These are phyloP conservation scores for Sandelia bainsii DNA, from an alignment of 2,797 vertebrate species.

Conservation along the genomic window DNA sequence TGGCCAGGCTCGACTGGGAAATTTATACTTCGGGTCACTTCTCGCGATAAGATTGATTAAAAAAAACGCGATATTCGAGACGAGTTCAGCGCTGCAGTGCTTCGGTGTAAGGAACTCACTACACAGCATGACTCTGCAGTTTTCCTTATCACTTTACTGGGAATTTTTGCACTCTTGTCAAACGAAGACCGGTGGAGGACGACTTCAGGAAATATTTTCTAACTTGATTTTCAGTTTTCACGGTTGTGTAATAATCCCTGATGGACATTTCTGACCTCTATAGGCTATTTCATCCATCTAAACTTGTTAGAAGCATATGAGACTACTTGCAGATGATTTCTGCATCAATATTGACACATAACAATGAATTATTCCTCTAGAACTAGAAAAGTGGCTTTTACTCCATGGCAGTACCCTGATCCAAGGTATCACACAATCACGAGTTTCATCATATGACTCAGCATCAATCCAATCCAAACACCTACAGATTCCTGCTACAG, in stretches of 20 bases:
- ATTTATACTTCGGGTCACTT: slow-evolving; percentile 66
- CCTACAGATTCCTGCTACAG: background rate
- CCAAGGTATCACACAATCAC: slow-evolving; percentile 29
- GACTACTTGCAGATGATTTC: background rate
- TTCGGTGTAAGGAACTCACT: background rate
- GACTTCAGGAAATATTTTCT: background rate
- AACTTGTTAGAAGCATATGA: background rate
- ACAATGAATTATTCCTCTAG: background rate
- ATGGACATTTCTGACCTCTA: background rate
- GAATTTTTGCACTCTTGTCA: slow-evolving; percentile 3
- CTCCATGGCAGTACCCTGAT: background rate
- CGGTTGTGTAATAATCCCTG: background rate
- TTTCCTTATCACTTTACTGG: slow-evolving; percentile 47
- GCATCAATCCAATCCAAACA: background rate
- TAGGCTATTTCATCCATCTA: background rate
- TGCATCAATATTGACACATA: background rate
- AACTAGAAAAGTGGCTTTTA: background rate
- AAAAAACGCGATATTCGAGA: slow-evolving; percentile 36
- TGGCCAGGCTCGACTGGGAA: accelerated
- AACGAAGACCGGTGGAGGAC: background rate
- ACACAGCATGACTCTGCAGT: slow-evolving; percentile 84
- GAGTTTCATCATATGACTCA: slow-evolving; percentile 49
- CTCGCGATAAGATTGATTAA: slow-evolving; percentile 77
- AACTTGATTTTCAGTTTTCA: background rate
- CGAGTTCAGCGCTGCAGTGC: background rate